Conservation (phyloP, 2,797 vertebrate species). For the Gadopsis marmoratus region DNA sequence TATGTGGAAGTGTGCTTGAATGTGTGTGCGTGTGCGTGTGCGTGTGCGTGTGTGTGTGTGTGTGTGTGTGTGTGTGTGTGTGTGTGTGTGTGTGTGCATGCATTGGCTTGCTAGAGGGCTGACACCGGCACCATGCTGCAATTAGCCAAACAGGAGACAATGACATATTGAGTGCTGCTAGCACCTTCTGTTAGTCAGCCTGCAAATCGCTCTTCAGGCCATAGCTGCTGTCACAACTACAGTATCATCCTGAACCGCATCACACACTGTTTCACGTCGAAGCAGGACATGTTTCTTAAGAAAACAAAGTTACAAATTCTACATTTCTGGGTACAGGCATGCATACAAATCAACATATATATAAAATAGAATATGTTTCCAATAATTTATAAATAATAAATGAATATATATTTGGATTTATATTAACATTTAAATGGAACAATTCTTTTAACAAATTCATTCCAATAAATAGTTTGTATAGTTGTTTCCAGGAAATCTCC, state of each 20-base stretch:
- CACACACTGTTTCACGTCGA: neutral
- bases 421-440: neutral
- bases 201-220: slow-evolving; percentile 57
- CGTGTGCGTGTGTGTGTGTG: neutral
- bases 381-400: neutral
- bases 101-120: slow-evolving; percentile 56
- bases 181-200: slow-evolving; percentile 74
- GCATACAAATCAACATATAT: neutral
- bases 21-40: neutral
- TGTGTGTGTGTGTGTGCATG: slow-evolving; percentile 9
- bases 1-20: neutral
- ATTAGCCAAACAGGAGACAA: slow-evolving; percentile 69
- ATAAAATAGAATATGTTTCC: neutral
- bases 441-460: neutral
- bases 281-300: neutral
- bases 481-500: neutral
- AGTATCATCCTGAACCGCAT: slow-evolving; percentile 13
- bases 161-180: slow-evolving; percentile 74
- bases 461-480: neutral
- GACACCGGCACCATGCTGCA: slow-evolving; percentile 69
- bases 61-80: slow-evolving; percentile 1
- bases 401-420: neutral
- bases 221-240: slow-evolving; percentile 45
- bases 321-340: neutral
- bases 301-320: neutral